Evolutionary conservation across 2,113 vertebrate genomes (phyloP).

Genomic region (Microcebus lehilahytsara): DNA sequence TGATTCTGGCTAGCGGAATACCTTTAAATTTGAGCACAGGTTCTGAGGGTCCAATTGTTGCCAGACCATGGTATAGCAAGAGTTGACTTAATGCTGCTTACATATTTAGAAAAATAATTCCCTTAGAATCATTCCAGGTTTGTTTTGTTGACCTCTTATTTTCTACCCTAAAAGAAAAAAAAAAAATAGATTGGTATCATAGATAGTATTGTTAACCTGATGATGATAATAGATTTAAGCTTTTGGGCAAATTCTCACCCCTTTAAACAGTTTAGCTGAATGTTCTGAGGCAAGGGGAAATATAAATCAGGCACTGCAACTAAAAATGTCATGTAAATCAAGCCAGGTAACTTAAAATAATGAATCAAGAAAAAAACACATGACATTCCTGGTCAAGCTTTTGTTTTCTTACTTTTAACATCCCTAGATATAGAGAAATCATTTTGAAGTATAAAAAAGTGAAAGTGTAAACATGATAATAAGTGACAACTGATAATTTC

Average conservation of each 20-base stretch:
- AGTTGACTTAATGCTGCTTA: neutral
- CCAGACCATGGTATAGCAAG: neutral
- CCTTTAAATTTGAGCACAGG: neutral
- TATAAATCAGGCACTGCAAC: neutral
- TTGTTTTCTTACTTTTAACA: conserved; percentile 30
- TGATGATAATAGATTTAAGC: neutral
- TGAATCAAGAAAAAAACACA: neutral
- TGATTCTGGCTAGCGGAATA: neutral
- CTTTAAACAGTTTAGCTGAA: neutral
- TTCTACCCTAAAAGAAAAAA: neutral
- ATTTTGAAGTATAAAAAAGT: neutral
- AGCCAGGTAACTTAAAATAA: neutral
- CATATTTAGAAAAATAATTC: neutral
- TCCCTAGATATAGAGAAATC: neutral
- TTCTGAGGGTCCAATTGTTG: neutral
- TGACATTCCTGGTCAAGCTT: neutral
- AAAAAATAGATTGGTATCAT: neutral
- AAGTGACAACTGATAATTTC: neutral
- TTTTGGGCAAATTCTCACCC: neutral
- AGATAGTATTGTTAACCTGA: neutral
- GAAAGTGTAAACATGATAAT: neutral
- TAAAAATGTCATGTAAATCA: neutral
- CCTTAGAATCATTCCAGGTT: neutral
- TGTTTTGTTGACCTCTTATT: neutral
- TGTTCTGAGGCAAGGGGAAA: neutral